Evolutionary conservation across 1,140 invertebrate species (phyloP), one percentile per base, ranked within the genome.

Genomic region (Mycetomoellerius zeteki): DNA sequence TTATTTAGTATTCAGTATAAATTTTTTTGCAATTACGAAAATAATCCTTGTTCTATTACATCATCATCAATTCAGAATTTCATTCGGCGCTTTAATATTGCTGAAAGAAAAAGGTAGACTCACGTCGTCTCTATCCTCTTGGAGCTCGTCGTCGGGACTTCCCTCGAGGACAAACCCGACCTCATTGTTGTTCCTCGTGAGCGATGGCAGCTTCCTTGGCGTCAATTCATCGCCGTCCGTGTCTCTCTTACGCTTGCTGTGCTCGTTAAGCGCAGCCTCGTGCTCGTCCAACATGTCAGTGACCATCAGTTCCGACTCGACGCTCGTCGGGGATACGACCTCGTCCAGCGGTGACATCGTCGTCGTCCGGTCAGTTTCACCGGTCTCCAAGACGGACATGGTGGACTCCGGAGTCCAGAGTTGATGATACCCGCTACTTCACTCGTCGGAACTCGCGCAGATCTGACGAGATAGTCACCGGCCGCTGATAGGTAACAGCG

Each of bases 121-220:
- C 95, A 96, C 95, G 88, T 96, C 96, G 30, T 96, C 96, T 6
- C 90, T 93, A 27, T 96, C 95, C 24, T 95, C 95, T 54, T 92
- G 93, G 6, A 94, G 90, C 33, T 91, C 94, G 86, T 96, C 95
- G 82, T 95, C 95, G 30, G 93, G 93, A 65, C 91, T 94, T 16
- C 96, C 95, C 27, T 96, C 96, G 67, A 96, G 94, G 16, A 96
- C 96, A 89, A 97, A 96, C 5, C 95, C 94, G 21, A 96, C 96
- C 90, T 96, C 96, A 91, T 96, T 96, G 91, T 96, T 96, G 91
- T 96, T 96, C 75, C 92, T 93, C 7, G 91, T 86, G 27, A 95
- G 93, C 58, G 94, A 94, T 21, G 95, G 93, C 87, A 95, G 91
- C 92, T 96, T 96, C 91, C 96, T 93, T 14, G 95, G 93, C 58